Evolutionary conservation across 2,888 invertebrate species (phyloP).

Genomic region (Drosophila sordidula): DNA sequence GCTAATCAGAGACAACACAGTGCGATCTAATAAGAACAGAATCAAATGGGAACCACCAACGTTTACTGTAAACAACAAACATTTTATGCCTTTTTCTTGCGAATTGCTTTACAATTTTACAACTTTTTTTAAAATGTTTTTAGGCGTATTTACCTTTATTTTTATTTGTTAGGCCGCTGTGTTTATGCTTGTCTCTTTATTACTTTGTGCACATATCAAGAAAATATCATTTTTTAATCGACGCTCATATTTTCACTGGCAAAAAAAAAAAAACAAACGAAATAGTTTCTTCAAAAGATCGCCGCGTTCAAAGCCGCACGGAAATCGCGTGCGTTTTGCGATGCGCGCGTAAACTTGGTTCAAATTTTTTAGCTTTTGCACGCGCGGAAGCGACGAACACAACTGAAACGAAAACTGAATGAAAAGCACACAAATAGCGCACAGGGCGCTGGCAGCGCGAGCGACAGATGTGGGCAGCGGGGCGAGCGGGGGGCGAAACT

Average conservation of each 20-base stretch:
- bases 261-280: not conserved
- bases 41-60: slow-evolving; percentile 27
- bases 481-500: slow-evolving; percentile 49
- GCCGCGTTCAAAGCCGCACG: slow-evolving; percentile 41
- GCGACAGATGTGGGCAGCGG: not conserved
- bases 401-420: slow-evolving; percentile 75
- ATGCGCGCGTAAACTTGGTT: slow-evolving; percentile 26
- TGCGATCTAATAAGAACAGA: slow-evolving; percentile 45
- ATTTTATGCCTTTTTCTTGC: slow-evolving; percentile 41
- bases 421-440: slow-evolving; percentile 66
- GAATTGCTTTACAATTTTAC: slow-evolving; percentile 7
- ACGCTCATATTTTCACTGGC: slow-evolving; percentile 20
- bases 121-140: slow-evolving; percentile 4
- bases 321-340: slow-evolving; percentile 48
- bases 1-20: slow-evolving; percentile 31
- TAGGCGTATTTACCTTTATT: slow-evolving; percentile 37
- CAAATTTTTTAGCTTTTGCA: slow-evolving; percentile 61
- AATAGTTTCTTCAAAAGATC: slow-evolving; percentile 39
- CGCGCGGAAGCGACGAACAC: slow-evolving; percentile 75
- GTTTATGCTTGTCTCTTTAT: slow-evolving; percentile 20
- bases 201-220: slow-evolving; percentile 23
- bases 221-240: slow-evolving; percentile 25
- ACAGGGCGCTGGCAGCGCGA: slow-evolving; percentile 18
- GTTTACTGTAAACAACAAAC: slow-evolving; percentile 42
- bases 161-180: slow-evolving; percentile 10